Base-by-base conservation (phyloP, 2,888 invertebrate genomes). In the Panopea generosa region DNA sequence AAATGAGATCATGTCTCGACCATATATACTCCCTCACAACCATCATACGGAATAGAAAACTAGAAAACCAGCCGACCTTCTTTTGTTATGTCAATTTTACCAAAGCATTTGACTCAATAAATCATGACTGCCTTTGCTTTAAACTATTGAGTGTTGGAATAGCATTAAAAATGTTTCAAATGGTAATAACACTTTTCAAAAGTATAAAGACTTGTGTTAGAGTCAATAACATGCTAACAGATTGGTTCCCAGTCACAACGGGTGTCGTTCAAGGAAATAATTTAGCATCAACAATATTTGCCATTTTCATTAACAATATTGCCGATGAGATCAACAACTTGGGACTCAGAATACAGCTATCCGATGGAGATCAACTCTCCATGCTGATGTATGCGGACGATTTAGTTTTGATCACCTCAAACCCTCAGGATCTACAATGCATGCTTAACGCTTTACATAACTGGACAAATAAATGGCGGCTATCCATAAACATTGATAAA, bases 101-200 rank as follows among this genome's bases (percentile, higher is more conserved):
- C 24, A 60, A 60, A 27, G 60, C 60, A 24, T 60, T 60, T 45
- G 60, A 60, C 22, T 43, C 60, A 3, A 43, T 60, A 7, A 47
- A 45, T 18, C 22, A 45, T n/a, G 47, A 60, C 9, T 60, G 60
- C 33, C 45, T 60, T n/a, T 60, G 60, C 43, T 60, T 45, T 60
- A 60, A 60, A 24, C 45, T 60, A 40, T 4, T 60, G n/a, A 22
- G 16, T 1, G 22, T 24, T n/a, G 43, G 60, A 24, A 45, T 33
- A 7, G 11, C 33, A 4, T 4, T 4, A 7, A 33, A 33, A 33
- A 33, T 33, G 33, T 47, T 9, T 16, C 4, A 6, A 4, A 18
- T 20, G 4, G 16, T 47, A 18, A 47, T 9, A 20, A 9, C 47
- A 4, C 6, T 47, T 6, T 20, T 9, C 16, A 47, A 6, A 3